A percentile compares a stretch with the other conserved stretches of the same genome.
Conservation (phyloP, 2,888 invertebrate genomes). For the Luffia ferchaultella region DNA sequence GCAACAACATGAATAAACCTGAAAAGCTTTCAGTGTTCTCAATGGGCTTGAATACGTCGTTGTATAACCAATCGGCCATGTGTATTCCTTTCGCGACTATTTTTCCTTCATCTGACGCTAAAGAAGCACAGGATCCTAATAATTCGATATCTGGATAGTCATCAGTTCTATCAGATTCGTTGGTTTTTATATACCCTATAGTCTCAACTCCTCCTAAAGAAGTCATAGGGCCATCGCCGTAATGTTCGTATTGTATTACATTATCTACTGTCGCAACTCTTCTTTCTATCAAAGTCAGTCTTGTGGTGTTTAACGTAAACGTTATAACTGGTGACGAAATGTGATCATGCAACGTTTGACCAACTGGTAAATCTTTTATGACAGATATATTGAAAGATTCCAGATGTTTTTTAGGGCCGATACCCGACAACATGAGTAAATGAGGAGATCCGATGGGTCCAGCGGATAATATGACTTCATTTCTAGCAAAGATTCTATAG, state of each 20-base stretch:
- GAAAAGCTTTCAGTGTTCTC: constrained; percentile 50
- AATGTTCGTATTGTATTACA: constrained; percentile 36
- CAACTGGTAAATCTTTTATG: constrained; percentile 70
- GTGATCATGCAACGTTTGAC: constrained; percentile 74
- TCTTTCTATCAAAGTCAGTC: constrained; percentile 31
- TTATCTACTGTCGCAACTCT: constrained; percentile 33
- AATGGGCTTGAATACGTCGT: constrained; percentile 41
- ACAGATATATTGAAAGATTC: constrained; percentile 65
- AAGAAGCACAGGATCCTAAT: constrained; percentile 59
- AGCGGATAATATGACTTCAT: constrained; percentile 70
- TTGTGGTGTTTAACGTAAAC: constrained; percentile 57
- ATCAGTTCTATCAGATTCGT: constrained; percentile 54
- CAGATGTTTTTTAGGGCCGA: constrained; percentile 71
- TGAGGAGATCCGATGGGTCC: constrained; percentile 86
- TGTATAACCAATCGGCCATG: constrained; percentile 45
- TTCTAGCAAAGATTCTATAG: constrained; percentile 41
- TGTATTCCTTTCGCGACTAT: constrained; percentile 43
- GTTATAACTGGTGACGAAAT: constrained; percentile 66
- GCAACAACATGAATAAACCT: constrained; percentile 64
- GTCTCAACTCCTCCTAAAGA: constrained; percentile 66
- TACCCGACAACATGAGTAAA: constrained; percentile 71
- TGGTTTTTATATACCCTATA: constrained; percentile 66
- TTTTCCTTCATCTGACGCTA: constrained; percentile 62
- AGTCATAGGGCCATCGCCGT: constrained; percentile 61
- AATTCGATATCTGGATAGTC: constrained; percentile 71